phyloP scores from a whole-genome alignment of 2,797 vertebrate genomes.

The Sebastes diploproa region DNA sequence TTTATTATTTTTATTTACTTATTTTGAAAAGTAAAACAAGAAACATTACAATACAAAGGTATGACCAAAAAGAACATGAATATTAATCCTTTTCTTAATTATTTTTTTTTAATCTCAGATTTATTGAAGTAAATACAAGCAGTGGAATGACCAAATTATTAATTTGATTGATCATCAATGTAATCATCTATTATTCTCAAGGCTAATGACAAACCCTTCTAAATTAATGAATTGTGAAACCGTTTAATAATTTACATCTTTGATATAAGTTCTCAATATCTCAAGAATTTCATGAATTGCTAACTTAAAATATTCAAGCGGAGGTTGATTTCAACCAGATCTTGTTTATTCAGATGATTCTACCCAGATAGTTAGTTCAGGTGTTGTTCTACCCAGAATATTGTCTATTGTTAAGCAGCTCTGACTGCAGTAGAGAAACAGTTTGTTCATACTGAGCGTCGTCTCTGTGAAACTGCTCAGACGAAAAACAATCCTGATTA shows the following conservation, averaged over 20 bases:
- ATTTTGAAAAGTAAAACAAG: neutral
- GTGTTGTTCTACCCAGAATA: neutral
- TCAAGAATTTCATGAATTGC: neutral
- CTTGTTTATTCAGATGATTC: neutral
- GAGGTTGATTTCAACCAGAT: neutral
- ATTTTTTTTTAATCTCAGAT: neutral
- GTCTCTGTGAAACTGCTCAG: slow-evolving; percentile 35
- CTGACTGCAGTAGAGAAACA: slow-evolving; percentile 5
- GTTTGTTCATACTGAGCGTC: neutral
- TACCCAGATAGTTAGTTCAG: neutral
- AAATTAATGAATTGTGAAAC: neutral
- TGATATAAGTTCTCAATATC: neutral
- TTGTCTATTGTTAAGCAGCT: neutral
- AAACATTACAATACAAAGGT: neutral
- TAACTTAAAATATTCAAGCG: neutral
- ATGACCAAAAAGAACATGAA: neutral
- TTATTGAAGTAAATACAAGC: neutral
- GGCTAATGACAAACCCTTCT: neutral
- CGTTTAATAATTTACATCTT: neutral
- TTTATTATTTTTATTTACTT: neutral
- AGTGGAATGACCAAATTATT: neutral
- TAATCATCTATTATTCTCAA: neutral
- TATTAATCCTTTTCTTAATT: too few relatives aligned
- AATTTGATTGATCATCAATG: neutral
- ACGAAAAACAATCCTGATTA: slow-evolving; percentile 58